Evolutionary conservation across 1,140 invertebrate genomes (phyloP), one percentile per base, ranked within the genome.

Genomic region (Drosophila varians): DNA sequence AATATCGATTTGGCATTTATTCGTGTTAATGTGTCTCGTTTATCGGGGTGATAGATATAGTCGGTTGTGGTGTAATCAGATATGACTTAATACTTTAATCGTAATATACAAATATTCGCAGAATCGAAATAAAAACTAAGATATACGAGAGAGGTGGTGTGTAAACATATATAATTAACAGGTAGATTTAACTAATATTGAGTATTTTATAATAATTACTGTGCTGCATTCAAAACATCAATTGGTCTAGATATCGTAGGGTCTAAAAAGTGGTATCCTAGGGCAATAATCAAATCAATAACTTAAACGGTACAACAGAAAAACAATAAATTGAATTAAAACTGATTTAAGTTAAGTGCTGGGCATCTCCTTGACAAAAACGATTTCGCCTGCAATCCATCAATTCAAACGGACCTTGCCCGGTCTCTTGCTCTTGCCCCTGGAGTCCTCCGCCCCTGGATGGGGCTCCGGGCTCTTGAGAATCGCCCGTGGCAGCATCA

Each of bases 201-300:
- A 84, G 79, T 83, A 83, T 57, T 72, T 74, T 53, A 79, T 83
- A 86, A 83, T 83, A 83, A 83, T 83, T 83, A 83, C 79, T 83
- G 80, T 83, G 79, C 70, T 71, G 70, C 74, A 65, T 43, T 72
- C 62, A 43, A 54, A 72, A 72, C 64, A 53, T 68, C 49, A 60
- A 61, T 68, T 68, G 64, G 34, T 40, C 72, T 71, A 76, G 16
- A 46, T 51, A 66, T 55, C 36, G 42, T 54, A 58, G 48, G 68
- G 56, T 11, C 34, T 28, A 36, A 14, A 9, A 9, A 36, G 54
- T 57, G 40, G 12, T 38, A 36, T 43, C 60, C 47, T 38, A 47
- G 26, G 60, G 31, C 14, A 38, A 43, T 42, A 42, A 42, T 42
- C 14, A 40, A 43, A 72, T 56, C 16, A 40, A 11, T 43, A 71